Evolutionary conservation across 37 sponge, comb jelly and placozoan genomes (phyloP).

Genomic region (Crambe crambe): DNA sequence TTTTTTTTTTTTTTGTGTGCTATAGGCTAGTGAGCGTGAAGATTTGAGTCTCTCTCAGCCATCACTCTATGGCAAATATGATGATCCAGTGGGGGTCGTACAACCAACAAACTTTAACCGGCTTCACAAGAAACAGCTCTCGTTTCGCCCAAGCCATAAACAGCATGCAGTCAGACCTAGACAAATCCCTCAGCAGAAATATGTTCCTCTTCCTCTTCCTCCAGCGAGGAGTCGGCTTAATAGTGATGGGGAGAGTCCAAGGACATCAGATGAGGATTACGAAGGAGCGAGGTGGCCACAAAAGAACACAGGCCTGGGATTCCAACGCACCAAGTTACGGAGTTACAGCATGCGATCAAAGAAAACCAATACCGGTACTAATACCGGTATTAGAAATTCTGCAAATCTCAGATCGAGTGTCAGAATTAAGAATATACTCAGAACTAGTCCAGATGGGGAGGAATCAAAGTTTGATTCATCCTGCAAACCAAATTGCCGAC

Average conservation of each 20-base stretch:
- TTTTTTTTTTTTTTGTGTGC: too few species aligned
- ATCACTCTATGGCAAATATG: not conserved
- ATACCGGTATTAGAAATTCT: not conserved
- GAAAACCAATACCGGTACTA: not conserved
- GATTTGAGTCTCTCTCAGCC: constrained; percentile 30
- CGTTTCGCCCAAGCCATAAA: constrained; percentile 24
- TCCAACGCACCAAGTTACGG: constrained; percentile 55
- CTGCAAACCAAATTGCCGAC: constrained; percentile 27
- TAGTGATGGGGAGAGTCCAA: constrained; percentile 32
- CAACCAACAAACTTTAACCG: constrained; percentile 30
- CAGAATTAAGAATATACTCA: not conserved
- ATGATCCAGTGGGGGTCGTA: not conserved
- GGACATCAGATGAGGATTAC: constrained; percentile 41
- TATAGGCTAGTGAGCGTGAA: not conserved
- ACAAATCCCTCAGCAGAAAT: not conserved
- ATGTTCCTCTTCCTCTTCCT: not conserved
- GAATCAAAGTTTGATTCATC: not conserved
- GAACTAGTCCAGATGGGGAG: not conserved
- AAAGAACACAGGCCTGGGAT: constrained; percentile 15
- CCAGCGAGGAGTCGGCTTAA: constrained; percentile 8
- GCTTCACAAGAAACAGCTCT: constrained; percentile 58
- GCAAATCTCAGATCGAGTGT: not conserved
- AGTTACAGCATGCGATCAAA: constrained; percentile 55
- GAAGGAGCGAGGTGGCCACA: not conserved
- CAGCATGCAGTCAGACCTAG: constrained; percentile 3